phyloP scores from a whole-genome alignment of 2,113 vertebrate genomes.

The Chinchilla lanigera region DNA sequence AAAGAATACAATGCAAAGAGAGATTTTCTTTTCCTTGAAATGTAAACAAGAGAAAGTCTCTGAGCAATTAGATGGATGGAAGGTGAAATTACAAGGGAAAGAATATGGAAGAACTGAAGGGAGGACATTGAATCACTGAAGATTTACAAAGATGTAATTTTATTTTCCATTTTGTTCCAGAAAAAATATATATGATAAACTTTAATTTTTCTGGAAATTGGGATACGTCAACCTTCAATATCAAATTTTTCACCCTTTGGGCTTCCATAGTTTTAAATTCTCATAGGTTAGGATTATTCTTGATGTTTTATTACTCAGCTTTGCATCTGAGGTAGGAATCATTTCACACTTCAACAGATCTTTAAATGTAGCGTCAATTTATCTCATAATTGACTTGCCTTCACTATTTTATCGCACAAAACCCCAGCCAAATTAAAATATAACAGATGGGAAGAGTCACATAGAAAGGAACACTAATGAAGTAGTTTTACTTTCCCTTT shows the following conservation, averaged over 20 bases:
- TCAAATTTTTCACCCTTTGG: background rate
- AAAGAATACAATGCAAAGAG: background rate
- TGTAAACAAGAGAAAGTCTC: background rate
- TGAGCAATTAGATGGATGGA: background rate
- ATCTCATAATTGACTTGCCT: conserved; percentile 77
- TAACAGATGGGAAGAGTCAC: conserved; percentile 83
- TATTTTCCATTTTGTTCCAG: background rate
- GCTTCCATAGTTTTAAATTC: background rate
- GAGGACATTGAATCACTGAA: background rate
- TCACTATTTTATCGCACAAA: conserved; percentile 74
- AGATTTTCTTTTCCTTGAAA: background rate
- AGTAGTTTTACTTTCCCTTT: conserved; percentile 68
- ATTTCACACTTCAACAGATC: conserved; percentile 77
- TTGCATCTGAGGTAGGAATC: conserved; percentile 52
- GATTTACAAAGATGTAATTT: background rate
- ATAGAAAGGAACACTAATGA: conserved; percentile 79
- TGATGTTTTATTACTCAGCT: conserved; percentile 29
- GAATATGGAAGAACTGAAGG: background rate
- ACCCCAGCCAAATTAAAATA: conserved; percentile 84
- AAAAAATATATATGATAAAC: background rate
- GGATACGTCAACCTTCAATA: background rate
- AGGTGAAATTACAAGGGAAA: background rate
- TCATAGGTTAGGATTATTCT: background rate
- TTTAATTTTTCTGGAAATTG: background rate
- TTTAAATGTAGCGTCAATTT: conserved; percentile 65